Percentiles rank a stretch among this genome's conserved stretches.
Evolutionary conservation across 1,140 invertebrate genomes (phyloP).

Genomic region (Drosophila navojoa): DNA sequence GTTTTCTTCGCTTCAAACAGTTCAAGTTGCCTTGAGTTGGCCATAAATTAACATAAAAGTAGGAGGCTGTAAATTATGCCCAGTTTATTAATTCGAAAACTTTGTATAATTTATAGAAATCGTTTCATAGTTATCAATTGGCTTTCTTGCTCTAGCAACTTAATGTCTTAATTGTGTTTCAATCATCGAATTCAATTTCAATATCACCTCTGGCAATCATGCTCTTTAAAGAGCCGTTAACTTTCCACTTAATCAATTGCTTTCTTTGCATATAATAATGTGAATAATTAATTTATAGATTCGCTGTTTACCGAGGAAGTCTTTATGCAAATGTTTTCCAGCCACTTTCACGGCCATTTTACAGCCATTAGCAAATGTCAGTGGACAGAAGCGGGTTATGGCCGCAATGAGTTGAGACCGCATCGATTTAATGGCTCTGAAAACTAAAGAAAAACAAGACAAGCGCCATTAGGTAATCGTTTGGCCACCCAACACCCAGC

Average conservation of each 20-base stretch:
- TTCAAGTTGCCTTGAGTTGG: background rate
- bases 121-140: background rate
- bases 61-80: background rate
- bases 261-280: constrained; percentile 27
- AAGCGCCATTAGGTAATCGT: constrained; percentile 20
- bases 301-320: constrained; percentile 46
- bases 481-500: constrained; percentile 18
- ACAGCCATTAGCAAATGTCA: constrained; percentile 33
- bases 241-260: constrained; percentile 1
- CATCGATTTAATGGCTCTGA: constrained; percentile 22
- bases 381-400: constrained; percentile 4
- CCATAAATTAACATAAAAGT: too few species aligned
- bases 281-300: constrained; percentile 45
- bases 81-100: background rate
- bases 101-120: too few species aligned
- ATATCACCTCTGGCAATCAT: background rate
- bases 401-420: constrained; percentile 5
- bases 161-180: background rate
- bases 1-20: background rate
- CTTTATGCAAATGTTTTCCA: constrained; percentile 19
- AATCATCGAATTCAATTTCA: background rate
- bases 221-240: background rate
- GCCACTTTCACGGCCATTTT: constrained; percentile 20
- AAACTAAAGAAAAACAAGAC: constrained; percentile 5
- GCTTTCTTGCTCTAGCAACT: background rate